phyloP scores from a whole-genome alignment of 1,140 invertebrate species.

The Lepidurus arcticus region DNA sequence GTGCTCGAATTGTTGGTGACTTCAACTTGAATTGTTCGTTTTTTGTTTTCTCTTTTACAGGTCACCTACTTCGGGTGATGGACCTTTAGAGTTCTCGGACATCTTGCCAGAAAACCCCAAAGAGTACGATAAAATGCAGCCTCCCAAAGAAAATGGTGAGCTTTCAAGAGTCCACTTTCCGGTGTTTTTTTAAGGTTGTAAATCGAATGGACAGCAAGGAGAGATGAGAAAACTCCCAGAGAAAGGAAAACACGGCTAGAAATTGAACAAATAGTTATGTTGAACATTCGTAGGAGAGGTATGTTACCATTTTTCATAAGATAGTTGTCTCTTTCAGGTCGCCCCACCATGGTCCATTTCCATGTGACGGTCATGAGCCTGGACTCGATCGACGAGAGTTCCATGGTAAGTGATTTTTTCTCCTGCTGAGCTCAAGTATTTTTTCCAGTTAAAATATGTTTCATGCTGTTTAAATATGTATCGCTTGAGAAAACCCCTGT shows the following conservation, averaged over 20 bases:
- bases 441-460: too few species aligned
- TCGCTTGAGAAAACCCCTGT: too few species aligned
- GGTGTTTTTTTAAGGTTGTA: background rate
- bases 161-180: background rate
- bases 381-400: conserved; percentile 86
- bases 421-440: background rate
- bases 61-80: conserved; percentile 21
- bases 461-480: too few species aligned
- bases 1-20: background rate
- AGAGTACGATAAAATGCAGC: conserved; percentile 82
- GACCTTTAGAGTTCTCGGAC: conserved; percentile 47
- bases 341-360: conserved; percentile 78
- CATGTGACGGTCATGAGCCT: conserved; percentile 88
- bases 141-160: conserved; percentile 67
- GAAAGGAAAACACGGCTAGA: background rate
- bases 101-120: conserved; percentile 77
- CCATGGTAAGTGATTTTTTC: conserved; percentile 61
- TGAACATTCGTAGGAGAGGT: conserved; percentile 2
- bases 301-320: background rate
- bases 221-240: background rate
- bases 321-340: conserved; percentile 48
- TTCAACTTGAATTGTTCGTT: background rate
- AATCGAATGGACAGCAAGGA: background rate
- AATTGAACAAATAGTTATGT: background rate
- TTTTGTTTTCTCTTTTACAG: conserved; percentile 13